Evolutionary conservation across 64 coral and sea anemone species (phyloP).

Genomic region (Anthopleura sola): DNA sequence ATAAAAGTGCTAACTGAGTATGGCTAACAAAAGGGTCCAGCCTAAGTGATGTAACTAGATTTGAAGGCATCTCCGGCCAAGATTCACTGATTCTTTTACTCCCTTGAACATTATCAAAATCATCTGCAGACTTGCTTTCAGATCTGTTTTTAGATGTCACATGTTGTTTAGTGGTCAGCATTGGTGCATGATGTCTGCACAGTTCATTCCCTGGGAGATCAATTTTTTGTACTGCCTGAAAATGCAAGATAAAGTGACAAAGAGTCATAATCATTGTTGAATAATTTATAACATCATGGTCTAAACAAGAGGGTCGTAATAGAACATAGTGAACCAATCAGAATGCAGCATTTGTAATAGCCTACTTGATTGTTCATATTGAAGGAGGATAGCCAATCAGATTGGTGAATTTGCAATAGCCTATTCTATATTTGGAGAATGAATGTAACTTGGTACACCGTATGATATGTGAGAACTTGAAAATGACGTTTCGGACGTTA

Average conservation of each 20-base stretch:
- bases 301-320: no score
- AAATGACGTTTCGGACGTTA: no score
- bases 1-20: conserved; percentile 35
- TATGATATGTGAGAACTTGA: no score
- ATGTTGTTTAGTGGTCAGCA: background rate
- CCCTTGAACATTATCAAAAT: background rate
- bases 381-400: no score
- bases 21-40: conserved; percentile 26
- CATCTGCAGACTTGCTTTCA: background rate
- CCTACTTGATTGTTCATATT: no score
- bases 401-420: no score
- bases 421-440: no score
- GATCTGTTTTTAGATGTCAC: background rate
- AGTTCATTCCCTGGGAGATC: background rate
- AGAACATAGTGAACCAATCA: no score
- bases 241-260: background rate
- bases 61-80: background rate
- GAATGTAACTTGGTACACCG: no score
- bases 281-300: no score
- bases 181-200: background rate
- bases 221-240: background rate
- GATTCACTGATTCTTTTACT: background rate
- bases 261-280: background rate
- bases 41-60: background rate
- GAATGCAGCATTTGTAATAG: no score